phyloP scores from a whole-genome alignment of 1,140 invertebrate species.

The Sycophaga agraensis region DNA sequence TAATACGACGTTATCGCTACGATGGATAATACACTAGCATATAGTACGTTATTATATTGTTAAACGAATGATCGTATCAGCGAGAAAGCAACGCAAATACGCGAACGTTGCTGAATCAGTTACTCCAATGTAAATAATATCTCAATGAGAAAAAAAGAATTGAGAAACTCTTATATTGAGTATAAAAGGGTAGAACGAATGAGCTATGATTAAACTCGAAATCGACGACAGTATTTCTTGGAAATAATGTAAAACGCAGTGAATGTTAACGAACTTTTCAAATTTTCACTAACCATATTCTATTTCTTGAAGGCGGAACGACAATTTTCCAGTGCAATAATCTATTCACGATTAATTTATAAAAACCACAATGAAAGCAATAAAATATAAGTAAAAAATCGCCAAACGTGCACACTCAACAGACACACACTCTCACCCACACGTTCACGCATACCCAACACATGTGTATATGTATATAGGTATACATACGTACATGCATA shows the following conservation, averaged over 20 bases:
- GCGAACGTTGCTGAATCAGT: conserved; percentile 45
- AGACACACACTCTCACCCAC: no score
- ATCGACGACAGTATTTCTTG: conserved; percentile 16
- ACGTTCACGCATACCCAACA: background rate
- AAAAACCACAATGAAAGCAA: conserved; percentile 30
- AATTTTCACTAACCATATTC: conserved; percentile 16
- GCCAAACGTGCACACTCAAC: no score
- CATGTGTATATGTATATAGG: background rate
- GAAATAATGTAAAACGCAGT: conserved; percentile 12
- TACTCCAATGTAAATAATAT: conserved; percentile 50
- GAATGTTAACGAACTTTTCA: conserved; percentile 14
- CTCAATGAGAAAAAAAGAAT: background rate
- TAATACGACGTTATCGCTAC: conserved; percentile 40
- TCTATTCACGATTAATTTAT: conserved; percentile 30
- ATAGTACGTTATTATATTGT: conserved; percentile 50
- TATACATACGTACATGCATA: background rate
- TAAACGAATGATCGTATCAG: conserved; percentile 49
- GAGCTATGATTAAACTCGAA: conserved; percentile 7
- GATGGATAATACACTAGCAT: conserved; percentile 45
- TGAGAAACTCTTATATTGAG: conserved; percentile 49
- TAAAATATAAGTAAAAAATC: conserved; percentile 9
- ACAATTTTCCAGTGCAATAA: conserved; percentile 29
- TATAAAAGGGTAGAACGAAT: conserved; percentile 28
- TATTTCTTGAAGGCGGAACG: conserved; percentile 1
- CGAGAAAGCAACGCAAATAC: conserved; percentile 39